Evolutionary conservation across 2,888 invertebrate genomes (phyloP), one percentile per base, ranked within the genome.

Genomic region (Falcaria lacertinaria): DNA sequence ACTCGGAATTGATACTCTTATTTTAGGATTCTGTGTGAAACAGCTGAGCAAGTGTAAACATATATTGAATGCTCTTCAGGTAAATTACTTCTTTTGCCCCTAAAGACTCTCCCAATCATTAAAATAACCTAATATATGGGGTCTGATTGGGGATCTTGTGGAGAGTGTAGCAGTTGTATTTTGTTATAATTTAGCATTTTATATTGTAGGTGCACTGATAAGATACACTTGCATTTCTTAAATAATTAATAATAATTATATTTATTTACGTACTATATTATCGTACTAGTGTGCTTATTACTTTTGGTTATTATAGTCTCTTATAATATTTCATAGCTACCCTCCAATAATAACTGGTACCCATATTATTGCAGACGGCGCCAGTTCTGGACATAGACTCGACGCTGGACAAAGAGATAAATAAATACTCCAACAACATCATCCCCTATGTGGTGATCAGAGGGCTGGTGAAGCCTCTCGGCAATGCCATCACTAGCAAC

Each of bases 31-130:
- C 45, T 95, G 95, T 70, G 81, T 94, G 32, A 93, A 91, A 66
- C 93, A 95, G 76, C 94, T 95, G 79, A 91, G 92, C 64, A 92
- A 92, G 78, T 94, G 93, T 81, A 94, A 93, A 83, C 92, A 91
- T 73, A 93, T 94, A 5, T 90, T 94, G 41, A 90, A 91, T 50
- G 90, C 93, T 50, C 86, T 96, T 44, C 93, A 94, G 91, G 95
- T 95, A 84, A 82, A 34, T 17, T 13, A 28, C 5, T 19, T 62
- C 56, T 16, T 4, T 19, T 19, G 3, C 6, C 6, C 3, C 6
- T 6, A 19, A 19, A 19, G 0, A 19, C 19, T 19, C 3, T 6
- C 19, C 19, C 14, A 17, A 15, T 13, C 8, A 15, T 13, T 33
- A 13, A 33, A n/a, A n/a, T n/a, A n/a, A n/a, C n/a, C n/a, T n/a